phyloP scores from a whole-genome alignment of 2,113 vertebrate species.

The Rhea americana region DNA sequence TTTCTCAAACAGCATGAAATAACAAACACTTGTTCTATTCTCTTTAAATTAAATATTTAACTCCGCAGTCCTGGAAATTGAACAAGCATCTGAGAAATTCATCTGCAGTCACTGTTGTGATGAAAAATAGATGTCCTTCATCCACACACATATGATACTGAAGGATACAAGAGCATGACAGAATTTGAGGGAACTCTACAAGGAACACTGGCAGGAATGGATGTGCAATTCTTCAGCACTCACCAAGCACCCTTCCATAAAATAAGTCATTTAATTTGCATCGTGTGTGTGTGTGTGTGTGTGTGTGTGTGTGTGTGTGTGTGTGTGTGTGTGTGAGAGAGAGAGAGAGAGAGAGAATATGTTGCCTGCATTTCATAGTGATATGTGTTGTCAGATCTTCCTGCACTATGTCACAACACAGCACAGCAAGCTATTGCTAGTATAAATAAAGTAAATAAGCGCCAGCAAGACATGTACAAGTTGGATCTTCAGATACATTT shows the following conservation, averaged over 20 bases:
- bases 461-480: background rate
- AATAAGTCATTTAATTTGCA: background rate
- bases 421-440: background rate
- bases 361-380: background rate
- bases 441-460: background rate
- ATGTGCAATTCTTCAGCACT: background rate
- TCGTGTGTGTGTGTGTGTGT: background rate
- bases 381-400: background rate
- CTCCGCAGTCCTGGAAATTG: background rate
- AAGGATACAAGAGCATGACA: background rate
- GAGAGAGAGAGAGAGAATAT: background rate
- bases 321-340: too few species aligned
- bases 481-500: background rate
- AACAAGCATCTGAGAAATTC: background rate
- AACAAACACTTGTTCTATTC: background rate
- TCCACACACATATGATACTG: accelerated
- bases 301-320: too few species aligned
- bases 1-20: background rate
- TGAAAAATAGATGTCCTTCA: background rate
- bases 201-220: background rate
- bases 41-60: background rate
- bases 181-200: background rate
- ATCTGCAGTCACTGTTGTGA: background rate
- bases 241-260: background rate
- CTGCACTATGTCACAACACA: accelerated